These are phyloP conservation scores for Ctenopoma multispine DNA, from an alignment of 2,797 vertebrate species.

Conservation along the genomic window DNA sequence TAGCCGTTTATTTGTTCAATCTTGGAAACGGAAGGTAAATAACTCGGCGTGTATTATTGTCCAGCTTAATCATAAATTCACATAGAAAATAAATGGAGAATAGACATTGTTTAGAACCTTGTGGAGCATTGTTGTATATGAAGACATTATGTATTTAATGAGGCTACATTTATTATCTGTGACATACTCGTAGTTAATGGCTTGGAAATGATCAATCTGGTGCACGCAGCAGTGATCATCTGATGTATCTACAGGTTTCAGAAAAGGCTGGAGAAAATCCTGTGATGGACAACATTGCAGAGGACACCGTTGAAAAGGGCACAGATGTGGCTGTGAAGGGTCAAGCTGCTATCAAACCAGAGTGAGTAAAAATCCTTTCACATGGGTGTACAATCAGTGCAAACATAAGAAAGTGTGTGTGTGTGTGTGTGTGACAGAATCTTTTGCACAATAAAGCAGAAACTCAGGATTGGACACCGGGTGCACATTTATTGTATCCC, in stretches of 20 bases:
- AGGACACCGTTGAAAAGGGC: constrained; percentile 20
- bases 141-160: too few species aligned
- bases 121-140: not conserved
- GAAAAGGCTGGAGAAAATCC: constrained; percentile 23
- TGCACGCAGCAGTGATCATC: not conserved
- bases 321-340: constrained; percentile 66
- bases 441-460: too few species aligned
- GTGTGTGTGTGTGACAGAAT: too few species aligned
- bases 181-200: not conserved
- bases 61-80: not conserved
- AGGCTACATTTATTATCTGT: too few species aligned
- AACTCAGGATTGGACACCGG: too few species aligned
- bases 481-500: too few species aligned
- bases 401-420: too few species aligned
- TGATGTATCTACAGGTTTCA: constrained; percentile 23
- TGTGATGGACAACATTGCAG: constrained; percentile 59
- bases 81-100: rapidly evolving
- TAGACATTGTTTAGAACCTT: too few species aligned
- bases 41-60: not conserved
- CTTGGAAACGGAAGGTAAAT: not conserved
- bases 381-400: not conserved
- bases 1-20: not conserved
- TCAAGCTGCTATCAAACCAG: constrained; percentile 78
- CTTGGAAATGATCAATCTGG: not conserved
- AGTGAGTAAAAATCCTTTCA: constrained; percentile 68